Percentiles rank a stretch among this genome's conserved stretches.
Evolutionary conservation across 2,888 invertebrate species (phyloP).

Genomic region (Metalampra italica): DNA sequence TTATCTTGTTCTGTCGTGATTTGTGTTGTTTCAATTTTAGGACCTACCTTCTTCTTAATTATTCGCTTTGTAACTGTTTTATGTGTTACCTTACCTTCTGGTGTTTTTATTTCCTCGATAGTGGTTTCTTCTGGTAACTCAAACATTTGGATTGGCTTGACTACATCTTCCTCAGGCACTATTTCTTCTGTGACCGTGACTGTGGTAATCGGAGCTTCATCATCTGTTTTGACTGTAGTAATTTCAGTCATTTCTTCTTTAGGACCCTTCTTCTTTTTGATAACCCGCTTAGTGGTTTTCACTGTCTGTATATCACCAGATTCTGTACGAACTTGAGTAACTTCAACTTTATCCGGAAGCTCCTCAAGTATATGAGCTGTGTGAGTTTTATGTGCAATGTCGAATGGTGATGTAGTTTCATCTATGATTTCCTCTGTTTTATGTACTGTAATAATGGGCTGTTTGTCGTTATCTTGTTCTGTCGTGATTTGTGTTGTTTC

Average conservation of each 20-base stretch:
- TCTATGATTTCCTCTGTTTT: slow-evolving; percentile 25
- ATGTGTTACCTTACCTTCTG: slow-evolving; percentile 25
- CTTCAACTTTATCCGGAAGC: slow-evolving; percentile 31
- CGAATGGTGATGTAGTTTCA: slow-evolving; percentile 25
- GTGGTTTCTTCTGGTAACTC: slow-evolving; percentile 28
- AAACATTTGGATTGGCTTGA: slow-evolving; percentile 16
- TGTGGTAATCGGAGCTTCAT: slow-evolving; percentile 22
- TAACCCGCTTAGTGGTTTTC: slow-evolving; percentile 23
- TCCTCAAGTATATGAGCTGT: slow-evolving; percentile 19
- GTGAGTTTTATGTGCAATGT: slow-evolving; percentile 28
- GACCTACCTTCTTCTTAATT: slow-evolving; percentile 32
- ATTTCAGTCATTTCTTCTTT: slow-evolving; percentile 20
- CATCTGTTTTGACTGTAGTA: slow-evolving; percentile 15
- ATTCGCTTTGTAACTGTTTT: slow-evolving; percentile 37
- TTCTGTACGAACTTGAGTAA: slow-evolving; percentile 18
- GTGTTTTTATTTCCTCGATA: slow-evolving; percentile 39
- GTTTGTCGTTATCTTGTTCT: slow-evolving; percentile 19
- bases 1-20: slow-evolving; percentile 16
- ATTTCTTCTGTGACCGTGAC: slow-evolving; percentile 18
- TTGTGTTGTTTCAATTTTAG: slow-evolving; percentile 24
- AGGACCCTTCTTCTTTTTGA: slow-evolving; percentile 19
- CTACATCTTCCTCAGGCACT: slow-evolving; percentile 10
- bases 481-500: slow-evolving; percentile 25
- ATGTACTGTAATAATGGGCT: slow-evolving; percentile 30
- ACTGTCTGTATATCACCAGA: slow-evolving; percentile 13